Conservation (phyloP, 2,888 invertebrate genomes). For the Sussaba pulchella region DNA sequence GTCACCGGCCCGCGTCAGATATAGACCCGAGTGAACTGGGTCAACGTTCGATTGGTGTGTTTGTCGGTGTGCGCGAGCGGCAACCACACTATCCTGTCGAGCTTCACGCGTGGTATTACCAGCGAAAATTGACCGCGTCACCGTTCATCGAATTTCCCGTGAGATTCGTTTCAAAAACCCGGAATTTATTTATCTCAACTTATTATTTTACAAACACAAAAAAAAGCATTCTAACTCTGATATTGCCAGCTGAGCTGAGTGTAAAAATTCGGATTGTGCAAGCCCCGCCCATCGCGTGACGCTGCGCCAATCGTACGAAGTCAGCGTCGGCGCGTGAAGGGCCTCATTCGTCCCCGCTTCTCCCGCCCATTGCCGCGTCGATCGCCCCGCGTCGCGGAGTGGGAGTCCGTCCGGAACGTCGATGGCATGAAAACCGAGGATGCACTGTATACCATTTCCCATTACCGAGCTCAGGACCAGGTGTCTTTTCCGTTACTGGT, state of each 20-base stretch:
- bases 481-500: neutral
- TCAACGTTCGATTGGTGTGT: neutral
- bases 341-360: too few species aligned
- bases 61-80: neutral
- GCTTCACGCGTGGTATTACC: neutral
- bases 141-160: conserved; percentile 49
- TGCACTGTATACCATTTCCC: neutral
- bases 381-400: too few species aligned
- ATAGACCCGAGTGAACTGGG: conserved; percentile 3
- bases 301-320: too few species aligned
- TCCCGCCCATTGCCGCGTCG: too few species aligned
- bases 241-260: neutral
- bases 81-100: neutral
- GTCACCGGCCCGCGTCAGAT: too few species aligned
- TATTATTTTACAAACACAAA: conserved; percentile 19
- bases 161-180: conserved; percentile 24
- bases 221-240: neutral
- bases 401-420: too few species aligned
- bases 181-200: conserved; percentile 39
- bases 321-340: too few species aligned
- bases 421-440: too few species aligned
- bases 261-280: neutral
- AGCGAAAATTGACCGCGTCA: neutral
- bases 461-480: neutral
- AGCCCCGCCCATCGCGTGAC: too few species aligned